Conservation (phyloP, 2,113 vertebrate species). For the Apteryx mantelli region DNA sequence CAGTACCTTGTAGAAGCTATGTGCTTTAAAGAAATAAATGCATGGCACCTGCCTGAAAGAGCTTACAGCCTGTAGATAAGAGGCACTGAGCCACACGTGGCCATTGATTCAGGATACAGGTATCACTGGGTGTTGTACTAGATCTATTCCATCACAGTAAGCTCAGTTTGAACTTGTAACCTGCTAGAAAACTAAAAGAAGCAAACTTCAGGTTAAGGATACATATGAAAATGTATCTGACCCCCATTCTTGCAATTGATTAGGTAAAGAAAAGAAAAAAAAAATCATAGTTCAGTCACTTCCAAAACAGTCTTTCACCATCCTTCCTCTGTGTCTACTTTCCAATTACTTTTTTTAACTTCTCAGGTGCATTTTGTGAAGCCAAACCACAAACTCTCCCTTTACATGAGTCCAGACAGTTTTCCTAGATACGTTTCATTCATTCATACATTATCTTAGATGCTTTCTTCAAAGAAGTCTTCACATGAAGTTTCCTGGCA, state of each 20-base stretch:
- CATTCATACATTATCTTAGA: background rate
- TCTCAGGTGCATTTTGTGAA: background rate
- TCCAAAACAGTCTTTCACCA: background rate
- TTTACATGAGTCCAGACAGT: background rate
- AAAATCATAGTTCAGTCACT: background rate
- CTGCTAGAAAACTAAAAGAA: background rate
- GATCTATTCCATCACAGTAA: background rate
- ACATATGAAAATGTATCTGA: background rate
- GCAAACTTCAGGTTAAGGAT: background rate
- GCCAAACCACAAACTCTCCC: background rate
- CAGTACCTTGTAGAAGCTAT: background rate
- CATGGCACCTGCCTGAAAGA: background rate
- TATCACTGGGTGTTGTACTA: background rate
- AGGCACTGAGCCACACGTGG: background rate
- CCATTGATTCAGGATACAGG: background rate
- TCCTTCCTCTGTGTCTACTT: background rate
- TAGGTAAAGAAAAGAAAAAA: fast-evolving
- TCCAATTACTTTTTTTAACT: background rate
- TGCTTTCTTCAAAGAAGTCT: background rate
- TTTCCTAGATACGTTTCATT: background rate
- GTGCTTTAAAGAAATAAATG: fast-evolving
- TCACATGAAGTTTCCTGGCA: background rate
- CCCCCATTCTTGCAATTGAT: background rate
- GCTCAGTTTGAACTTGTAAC: background rate
- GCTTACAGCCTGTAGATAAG: fast-evolving